Conservation (phyloP, 1,140 invertebrate species). For the Drosophila erecta region DNA sequence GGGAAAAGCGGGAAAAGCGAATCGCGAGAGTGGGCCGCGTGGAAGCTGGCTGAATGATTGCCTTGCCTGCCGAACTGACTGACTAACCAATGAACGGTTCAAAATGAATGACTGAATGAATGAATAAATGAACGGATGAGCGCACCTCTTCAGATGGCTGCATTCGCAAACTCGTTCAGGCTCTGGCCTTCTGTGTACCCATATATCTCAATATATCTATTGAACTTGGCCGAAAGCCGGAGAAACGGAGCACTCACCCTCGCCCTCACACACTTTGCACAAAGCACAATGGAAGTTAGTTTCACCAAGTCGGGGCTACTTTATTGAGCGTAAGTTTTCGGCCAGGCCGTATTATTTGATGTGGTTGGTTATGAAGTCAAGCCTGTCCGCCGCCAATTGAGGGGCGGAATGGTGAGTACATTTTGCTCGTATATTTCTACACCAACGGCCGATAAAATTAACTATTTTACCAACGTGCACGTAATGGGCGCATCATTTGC, state of each 20-base stretch:
- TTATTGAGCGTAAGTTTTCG: conserved; percentile 79
- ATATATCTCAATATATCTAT: conserved; percentile 44
- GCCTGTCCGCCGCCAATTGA: conserved; percentile 12
- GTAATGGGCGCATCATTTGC: conserved; percentile 80
- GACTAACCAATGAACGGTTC: conserved; percentile 79
- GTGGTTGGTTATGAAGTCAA: conserved; percentile 76
- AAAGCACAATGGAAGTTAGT: conserved; percentile 78
- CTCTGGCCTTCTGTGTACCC: background rate
- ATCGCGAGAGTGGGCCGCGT: conserved; percentile 30
- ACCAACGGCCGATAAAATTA: conserved; percentile 76
- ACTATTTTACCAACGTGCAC: conserved; percentile 74
- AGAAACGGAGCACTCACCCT: background rate
- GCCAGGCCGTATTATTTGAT: conserved; percentile 70
- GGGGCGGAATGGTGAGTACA: conserved; percentile 45
- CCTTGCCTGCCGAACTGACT: conserved; percentile 71
- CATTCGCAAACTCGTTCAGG: conserved; percentile 74
- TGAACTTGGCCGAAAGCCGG: conserved; percentile 61
- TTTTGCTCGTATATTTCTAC: conserved; percentile 71
- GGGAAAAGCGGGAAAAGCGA: conserved; percentile 6
- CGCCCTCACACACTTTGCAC: background rate
- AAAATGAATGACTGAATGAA: conserved; percentile 82
- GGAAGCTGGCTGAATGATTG: conserved; percentile 73
- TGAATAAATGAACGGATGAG: conserved; percentile 82
- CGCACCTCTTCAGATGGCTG: conserved; percentile 77
- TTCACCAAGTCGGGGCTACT: conserved; percentile 76